A percentile compares a stretch with the other conserved stretches of the same genome.
Conservation (phyloP, 2,113 vertebrate genomes). For the Crotalus tigris region DNA sequence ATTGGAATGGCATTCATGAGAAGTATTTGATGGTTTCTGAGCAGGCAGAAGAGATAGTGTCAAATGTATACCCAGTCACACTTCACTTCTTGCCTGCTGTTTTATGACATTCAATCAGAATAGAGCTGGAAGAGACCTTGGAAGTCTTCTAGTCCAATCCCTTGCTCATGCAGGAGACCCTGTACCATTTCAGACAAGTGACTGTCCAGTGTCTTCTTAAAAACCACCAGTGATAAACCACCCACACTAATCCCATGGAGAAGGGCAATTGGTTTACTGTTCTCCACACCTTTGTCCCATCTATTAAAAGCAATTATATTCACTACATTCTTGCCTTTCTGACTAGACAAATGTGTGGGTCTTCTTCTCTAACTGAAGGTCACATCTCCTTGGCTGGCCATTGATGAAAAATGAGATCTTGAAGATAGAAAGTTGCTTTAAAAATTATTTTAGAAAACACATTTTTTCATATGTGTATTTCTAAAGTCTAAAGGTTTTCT, state of each 20-base stretch:
- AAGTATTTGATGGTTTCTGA: not conserved
- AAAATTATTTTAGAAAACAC: not conserved
- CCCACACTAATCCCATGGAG: not conserved
- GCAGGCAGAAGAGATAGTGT: not conserved
- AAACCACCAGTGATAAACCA: not conserved
- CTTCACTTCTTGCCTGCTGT: not conserved
- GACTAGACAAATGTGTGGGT: not conserved
- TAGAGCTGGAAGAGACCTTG: not conserved
- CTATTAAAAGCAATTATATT: not conserved
- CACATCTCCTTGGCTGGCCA: not conserved
- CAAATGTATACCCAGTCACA: not conserved
- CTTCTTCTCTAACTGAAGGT: not conserved
- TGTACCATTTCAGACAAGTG: not conserved
- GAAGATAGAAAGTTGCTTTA: not conserved
- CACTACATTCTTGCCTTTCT: not conserved
- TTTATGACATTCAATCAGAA: not conserved
- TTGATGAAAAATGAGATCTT: not conserved
- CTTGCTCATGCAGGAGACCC: not conserved
- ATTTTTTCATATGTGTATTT: not conserved
- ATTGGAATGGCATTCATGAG: not conserved
- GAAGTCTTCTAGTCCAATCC: not conserved
- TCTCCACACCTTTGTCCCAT: not conserved
- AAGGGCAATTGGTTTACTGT: not conserved
- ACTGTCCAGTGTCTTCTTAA: not conserved
- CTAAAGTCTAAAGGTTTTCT: not conserved